Conservation (phyloP, 2,113 vertebrate species). For the Oceanites oceanicus region DNA sequence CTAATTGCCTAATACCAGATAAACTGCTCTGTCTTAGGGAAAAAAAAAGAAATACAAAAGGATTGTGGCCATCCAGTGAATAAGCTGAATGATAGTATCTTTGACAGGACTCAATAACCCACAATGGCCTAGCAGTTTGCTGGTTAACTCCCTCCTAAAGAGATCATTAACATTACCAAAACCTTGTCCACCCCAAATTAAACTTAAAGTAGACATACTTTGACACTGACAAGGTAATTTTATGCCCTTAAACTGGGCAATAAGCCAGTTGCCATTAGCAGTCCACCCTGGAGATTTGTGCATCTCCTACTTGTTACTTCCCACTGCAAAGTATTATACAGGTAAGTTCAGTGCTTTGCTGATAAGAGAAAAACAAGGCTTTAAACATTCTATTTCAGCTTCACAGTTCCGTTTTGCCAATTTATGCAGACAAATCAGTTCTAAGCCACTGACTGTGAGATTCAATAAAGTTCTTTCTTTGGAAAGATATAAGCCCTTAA, state of each 20-base stretch:
- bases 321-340: background rate
- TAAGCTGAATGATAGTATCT: background rate
- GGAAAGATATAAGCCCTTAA: background rate
- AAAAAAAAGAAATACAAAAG: background rate
- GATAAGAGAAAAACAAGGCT: background rate
- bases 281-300: background rate
- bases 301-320: background rate
- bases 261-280: background rate
- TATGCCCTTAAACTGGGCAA: background rate
- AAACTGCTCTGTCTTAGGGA: background rate
- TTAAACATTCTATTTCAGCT: background rate
- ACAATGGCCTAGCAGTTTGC: background rate
- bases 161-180: background rate
- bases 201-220: background rate
- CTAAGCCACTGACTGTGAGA: constrained; percentile 1
- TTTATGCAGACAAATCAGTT: constrained; percentile 1
- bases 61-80: background rate
- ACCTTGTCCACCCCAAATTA: background rate
- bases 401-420: background rate
- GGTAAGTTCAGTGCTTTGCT: background rate
- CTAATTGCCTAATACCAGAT: background rate
- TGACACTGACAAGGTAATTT: background rate
- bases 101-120: background rate
- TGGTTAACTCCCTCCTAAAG: background rate
- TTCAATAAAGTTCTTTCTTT: background rate